Conservation (phyloP, 2,888 invertebrate species). For the Xiphydria camelus region DNA sequence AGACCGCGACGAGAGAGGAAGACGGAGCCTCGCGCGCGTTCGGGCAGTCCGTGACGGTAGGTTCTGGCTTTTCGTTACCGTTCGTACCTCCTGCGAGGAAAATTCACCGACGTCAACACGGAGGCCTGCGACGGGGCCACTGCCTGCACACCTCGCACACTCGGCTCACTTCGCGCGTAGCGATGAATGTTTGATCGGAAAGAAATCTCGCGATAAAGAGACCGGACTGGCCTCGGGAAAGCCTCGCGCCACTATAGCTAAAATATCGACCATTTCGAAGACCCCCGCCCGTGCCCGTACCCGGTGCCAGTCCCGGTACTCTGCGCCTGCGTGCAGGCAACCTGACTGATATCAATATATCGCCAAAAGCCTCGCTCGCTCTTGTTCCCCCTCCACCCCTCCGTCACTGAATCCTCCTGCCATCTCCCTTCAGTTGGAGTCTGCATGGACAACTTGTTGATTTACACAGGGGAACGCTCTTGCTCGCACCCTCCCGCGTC, state of each 20-base stretch:
- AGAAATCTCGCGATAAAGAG: slow-evolving; percentile 9
- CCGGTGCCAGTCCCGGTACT: slow-evolving; percentile 20
- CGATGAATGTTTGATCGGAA: not conserved
- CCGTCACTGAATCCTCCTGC: too few species aligned
- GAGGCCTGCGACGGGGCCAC: slow-evolving; percentile 5
- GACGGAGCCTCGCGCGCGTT: too few species aligned
- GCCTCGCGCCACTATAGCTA: slow-evolving; percentile 51
- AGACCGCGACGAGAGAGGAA: too few species aligned
- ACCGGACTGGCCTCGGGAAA: slow-evolving; percentile 39
- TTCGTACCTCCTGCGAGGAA: slow-evolving; percentile 20
- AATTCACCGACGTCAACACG: slow-evolving; percentile 17
- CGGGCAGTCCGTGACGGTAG: too few species aligned
- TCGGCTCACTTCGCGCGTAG: slow-evolving; percentile 3
- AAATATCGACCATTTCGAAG: slow-evolving; percentile 51
- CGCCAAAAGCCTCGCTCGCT: slow-evolving; percentile 8
- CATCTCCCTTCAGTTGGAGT: too few species aligned
- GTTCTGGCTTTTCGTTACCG: not conserved
- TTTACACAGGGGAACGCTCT: too few species aligned
- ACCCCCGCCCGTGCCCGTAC: slow-evolving; percentile 48
- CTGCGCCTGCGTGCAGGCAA: slow-evolving; percentile 44
- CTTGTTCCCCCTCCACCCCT: not conserved
- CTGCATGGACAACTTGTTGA: too few species aligned
- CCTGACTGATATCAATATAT: slow-evolving; percentile 45
- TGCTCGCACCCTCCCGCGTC: too few species aligned
- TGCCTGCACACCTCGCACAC: slow-evolving; percentile 2